These are phyloP conservation scores for Diabrotica undecimpunctata DNA, from an alignment of 1,140 invertebrate species.

Conservation along the genomic window DNA sequence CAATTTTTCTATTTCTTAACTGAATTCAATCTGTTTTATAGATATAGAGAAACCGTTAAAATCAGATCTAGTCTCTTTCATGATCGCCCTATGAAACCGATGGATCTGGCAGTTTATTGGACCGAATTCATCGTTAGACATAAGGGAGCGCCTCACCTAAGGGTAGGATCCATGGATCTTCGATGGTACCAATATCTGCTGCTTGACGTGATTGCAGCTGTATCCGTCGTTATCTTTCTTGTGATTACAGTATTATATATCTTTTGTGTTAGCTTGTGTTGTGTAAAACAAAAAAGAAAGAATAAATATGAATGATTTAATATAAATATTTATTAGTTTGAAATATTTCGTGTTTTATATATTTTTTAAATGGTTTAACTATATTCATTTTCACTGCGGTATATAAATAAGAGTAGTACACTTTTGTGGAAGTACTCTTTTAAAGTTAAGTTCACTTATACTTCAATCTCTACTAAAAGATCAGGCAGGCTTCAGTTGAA, in stretches of 20 bases:
- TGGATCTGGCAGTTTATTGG: conserved; percentile 66
- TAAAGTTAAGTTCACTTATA: no score
- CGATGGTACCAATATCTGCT: conserved; percentile 30
- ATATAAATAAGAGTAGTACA: no score
- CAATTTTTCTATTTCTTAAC: no score
- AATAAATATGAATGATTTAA: not conserved
- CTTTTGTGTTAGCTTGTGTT: not conserved
- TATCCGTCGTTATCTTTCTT: not conserved
- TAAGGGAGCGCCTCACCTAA: conserved; percentile 50
- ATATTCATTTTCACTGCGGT: no score
- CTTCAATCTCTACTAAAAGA: no score
- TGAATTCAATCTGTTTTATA: conserved; percentile 20
- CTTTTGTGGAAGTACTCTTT: no score
- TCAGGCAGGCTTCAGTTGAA: no score
- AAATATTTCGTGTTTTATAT: not conserved
- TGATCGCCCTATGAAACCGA: conserved; percentile 53
- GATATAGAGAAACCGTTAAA: conserved; percentile 45
- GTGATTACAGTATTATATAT: not conserved
- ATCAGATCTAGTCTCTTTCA: conserved; percentile 51
- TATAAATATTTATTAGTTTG: not conserved
- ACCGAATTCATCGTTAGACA: conserved; percentile 64
- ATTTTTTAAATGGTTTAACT: no score
- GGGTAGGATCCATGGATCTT: conserved; percentile 49
- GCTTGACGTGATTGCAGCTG: conserved; percentile 21
- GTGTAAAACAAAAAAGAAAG: not conserved